A percentile compares a stretch with the other conserved stretches of the same genome.
phyloP scores from a whole-genome alignment of 1,140 invertebrate genomes.

The Trichomalopsis sarcophagae region DNA sequence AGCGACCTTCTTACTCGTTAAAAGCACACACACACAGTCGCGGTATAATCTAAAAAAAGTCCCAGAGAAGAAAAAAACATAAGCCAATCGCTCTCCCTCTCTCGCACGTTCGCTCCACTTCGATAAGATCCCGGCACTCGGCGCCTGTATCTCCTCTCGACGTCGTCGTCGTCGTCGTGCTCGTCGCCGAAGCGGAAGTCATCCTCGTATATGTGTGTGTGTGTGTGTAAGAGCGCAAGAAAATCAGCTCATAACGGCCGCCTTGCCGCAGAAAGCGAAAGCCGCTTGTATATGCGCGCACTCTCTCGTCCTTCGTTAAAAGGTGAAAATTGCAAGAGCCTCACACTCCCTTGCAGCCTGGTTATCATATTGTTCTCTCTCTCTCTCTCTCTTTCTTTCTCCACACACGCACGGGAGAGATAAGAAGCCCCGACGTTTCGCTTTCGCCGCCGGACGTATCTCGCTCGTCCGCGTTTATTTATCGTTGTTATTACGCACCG shows the following conservation, averaged over 20 bases:
- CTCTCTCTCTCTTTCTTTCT: conserved; percentile 30
- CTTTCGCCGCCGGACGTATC: conserved; percentile 22
- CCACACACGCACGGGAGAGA: neutral
- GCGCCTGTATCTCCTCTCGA: neutral
- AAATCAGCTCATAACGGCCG: conserved; percentile 3
- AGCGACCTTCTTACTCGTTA: neutral
- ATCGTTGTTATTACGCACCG: conserved; percentile 55
- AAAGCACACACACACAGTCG: too few relatives aligned
- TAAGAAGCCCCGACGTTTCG: conserved; percentile 36
- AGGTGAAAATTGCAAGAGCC: neutral
- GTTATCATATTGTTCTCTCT: neutral
- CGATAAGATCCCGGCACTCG: conserved; percentile 25
- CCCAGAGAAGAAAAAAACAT: neutral
- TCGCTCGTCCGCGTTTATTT: conserved; percentile 53
- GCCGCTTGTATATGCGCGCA: neutral
- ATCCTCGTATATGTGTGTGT: neutral
- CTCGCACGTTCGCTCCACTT: conserved; percentile 35
- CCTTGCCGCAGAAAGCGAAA: conserved; percentile 28
- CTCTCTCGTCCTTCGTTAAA: conserved; percentile 18
- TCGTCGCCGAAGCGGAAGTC: conserved; percentile 8
- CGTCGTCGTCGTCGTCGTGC: neutral
- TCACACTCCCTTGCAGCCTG: neutral
- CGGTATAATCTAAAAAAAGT: too few relatives aligned
- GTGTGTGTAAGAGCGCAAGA: neutral
- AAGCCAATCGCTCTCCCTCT: neutral